phyloP scores from a whole-genome alignment of 2,888 invertebrate genomes.

The Merodon equestris region DNA sequence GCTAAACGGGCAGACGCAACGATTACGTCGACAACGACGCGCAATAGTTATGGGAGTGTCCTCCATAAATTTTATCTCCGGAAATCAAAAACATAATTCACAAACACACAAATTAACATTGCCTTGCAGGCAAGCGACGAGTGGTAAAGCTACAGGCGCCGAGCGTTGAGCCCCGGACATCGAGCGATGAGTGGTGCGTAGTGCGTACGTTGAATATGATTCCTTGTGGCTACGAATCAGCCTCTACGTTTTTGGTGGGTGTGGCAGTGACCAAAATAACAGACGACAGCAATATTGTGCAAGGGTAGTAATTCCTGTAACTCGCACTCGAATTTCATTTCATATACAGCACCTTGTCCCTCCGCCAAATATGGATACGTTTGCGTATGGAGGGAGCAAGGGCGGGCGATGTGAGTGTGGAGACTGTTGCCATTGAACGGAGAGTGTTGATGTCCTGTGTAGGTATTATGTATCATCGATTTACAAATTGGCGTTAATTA shows the following conservation, averaged over 20 bases:
- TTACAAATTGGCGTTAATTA: constrained; percentile 68
- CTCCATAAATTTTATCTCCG: constrained; percentile 67
- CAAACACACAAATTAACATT: constrained; percentile 68
- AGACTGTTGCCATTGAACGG: constrained; percentile 19
- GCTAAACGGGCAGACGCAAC: constrained; percentile 2
- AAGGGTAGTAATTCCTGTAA: constrained; percentile 36
- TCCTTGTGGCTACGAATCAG: constrained; percentile 18
- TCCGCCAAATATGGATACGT: background rate
- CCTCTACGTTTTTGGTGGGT: constrained; percentile 35
- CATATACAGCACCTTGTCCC: too few species aligned
- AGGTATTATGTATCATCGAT: constrained; percentile 66
- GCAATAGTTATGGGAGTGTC: constrained; percentile 65
- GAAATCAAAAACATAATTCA: constrained; percentile 69
- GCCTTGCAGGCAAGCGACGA: too few species aligned
- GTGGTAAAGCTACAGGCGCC: constrained; percentile 2
- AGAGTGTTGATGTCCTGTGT: constrained; percentile 45
- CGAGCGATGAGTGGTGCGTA: background rate
- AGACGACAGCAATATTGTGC: constrained; percentile 57
- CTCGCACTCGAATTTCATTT: constrained; percentile 45
- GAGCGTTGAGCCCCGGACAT: background rate
- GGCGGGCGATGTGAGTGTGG: background rate
- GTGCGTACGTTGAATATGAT: constrained; percentile 45
- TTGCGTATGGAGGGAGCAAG: background rate
- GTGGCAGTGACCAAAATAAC: constrained; percentile 64
- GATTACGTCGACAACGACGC: constrained; percentile 21